A percentile compares a stretch with the other conserved stretches of the same genome.
Evolutionary conservation across 2,113 vertebrate genomes (phyloP).

Genomic region (Alligator sinensis): DNA sequence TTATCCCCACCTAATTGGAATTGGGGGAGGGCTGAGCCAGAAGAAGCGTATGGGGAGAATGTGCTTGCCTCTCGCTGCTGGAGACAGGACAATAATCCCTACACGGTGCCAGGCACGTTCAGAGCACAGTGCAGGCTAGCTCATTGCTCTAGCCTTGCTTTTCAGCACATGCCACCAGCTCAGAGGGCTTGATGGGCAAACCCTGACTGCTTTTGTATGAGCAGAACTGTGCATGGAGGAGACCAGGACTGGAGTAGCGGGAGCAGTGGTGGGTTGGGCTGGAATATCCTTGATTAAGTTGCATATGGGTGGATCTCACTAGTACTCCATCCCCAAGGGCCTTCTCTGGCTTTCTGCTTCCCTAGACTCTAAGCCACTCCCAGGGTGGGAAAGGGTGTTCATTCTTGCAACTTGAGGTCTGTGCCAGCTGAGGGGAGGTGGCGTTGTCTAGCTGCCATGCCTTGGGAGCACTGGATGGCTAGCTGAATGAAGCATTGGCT

Average conservation of each 20-base stretch:
- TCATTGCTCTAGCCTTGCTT: background rate
- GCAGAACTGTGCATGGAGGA: background rate
- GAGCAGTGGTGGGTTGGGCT: background rate
- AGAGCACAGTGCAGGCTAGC: rapidly evolving
- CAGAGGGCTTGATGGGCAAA: background rate
- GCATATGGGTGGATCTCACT: background rate
- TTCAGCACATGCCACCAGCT: background rate
- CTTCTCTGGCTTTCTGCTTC: background rate
- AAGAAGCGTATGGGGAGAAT: background rate
- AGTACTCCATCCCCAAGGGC: background rate
- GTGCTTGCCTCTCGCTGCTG: background rate
- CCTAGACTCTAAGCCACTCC: background rate
- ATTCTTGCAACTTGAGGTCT: background rate
- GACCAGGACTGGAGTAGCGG: background rate
- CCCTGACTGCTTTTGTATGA: background rate
- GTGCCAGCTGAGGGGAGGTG: background rate
- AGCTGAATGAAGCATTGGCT: background rate
- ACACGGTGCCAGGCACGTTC: rapidly evolving
- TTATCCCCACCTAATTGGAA: slow-evolving; percentile 1
- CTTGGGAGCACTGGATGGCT: background rate
- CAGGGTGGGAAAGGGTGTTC: background rate
- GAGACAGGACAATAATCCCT: background rate
- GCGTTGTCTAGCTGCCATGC: background rate
- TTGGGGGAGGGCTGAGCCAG: background rate
- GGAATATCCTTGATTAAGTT: background rate